Conservation (phyloP, 2,113 vertebrate genomes). For the Miniopterus natalensis region DNA sequence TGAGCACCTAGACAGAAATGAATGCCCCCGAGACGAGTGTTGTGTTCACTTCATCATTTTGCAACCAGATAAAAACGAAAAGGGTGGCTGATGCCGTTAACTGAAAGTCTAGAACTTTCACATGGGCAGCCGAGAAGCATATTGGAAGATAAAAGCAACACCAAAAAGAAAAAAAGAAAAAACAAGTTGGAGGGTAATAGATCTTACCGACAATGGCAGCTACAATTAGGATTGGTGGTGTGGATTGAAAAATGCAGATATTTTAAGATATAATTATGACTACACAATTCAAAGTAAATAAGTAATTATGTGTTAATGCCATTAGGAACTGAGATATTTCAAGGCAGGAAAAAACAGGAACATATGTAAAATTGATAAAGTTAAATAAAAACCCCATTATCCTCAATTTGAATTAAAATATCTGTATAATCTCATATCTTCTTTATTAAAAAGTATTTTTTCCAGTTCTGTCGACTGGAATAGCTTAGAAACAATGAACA, state of each 20-base stretch:
- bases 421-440: background rate
- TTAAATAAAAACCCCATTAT: background rate
- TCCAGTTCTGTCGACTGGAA: background rate
- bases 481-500: background rate
- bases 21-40: background rate
- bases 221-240: background rate
- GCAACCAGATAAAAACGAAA: background rate
- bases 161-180: background rate
- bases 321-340: slow-evolving; percentile 12
- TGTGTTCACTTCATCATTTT: background rate
- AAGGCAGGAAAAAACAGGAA: background rate
- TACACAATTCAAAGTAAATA: background rate
- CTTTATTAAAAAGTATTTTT: background rate
- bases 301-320: background rate
- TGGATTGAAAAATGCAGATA: background rate
- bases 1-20: background rate
- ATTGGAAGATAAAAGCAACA: background rate
- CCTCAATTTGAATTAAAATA: background rate
- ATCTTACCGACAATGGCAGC: background rate
- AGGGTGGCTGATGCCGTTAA: background rate
- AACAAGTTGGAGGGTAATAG: background rate
- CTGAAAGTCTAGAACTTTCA: background rate
- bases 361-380: background rate
- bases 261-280: background rate
- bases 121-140: background rate